Conservation (phyloP, 2,113 vertebrate species). For the Ascaphus truei region DNA sequence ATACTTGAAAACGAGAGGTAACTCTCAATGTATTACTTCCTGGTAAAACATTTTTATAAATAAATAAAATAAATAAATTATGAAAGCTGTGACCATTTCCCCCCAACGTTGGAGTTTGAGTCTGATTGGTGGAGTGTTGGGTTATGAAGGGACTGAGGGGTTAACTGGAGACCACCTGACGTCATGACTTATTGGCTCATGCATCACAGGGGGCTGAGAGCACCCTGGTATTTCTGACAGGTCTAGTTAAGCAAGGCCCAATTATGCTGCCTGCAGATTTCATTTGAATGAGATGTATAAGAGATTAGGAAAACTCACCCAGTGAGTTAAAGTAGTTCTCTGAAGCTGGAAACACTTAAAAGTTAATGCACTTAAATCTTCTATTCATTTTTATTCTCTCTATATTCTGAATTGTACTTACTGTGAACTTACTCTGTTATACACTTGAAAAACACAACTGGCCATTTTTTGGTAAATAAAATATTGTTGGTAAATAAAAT, state of each 20-base stretch:
- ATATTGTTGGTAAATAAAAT: too few species aligned
- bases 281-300: neutral
- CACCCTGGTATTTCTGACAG: conserved; percentile 56
- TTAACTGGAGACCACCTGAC: too few species aligned
- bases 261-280: conserved; percentile 12
- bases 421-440: neutral
- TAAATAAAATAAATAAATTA: too few species aligned
- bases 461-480: neutral
- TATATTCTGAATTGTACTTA: neutral
- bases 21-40: too few species aligned
- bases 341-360: conserved; percentile 7
- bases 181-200: conserved; percentile 49
- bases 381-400: conserved; percentile 39
- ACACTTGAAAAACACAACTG: neutral
- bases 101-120: too few species aligned
- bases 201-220: conserved; percentile 51
- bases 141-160: too few species aligned
- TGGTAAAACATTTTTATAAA: too few species aligned
- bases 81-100: too few species aligned
- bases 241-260: conserved; percentile 44
- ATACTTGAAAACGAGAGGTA: too few species aligned
- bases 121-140: too few species aligned
- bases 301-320: neutral
- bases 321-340: neutral
- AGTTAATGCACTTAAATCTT: conserved; percentile 37